Conservation (phyloP, 2,113 vertebrate genomes). For the Chloropsis cyanopogon region DNA sequence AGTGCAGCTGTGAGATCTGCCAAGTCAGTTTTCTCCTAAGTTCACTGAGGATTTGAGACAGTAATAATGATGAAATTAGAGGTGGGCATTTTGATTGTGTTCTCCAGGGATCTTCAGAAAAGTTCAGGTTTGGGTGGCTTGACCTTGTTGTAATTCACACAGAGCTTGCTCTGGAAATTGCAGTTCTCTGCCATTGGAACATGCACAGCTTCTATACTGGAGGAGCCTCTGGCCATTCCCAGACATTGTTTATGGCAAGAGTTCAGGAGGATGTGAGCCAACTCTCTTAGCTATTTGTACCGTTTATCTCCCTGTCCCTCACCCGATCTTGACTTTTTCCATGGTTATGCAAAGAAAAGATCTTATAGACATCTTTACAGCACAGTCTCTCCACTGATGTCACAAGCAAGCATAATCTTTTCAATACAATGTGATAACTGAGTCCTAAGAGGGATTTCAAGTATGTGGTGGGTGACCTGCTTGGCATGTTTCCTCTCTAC, state of each 20-base stretch:
- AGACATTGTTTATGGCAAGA: constrained; percentile 48
- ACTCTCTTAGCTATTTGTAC: constrained; percentile 22
- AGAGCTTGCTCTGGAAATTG: constrained; percentile 14
- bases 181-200: constrained; percentile 39
- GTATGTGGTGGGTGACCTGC: not conserved
- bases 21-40: not conserved
- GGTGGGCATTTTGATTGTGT: not conserved
- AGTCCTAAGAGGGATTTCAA: not conserved
- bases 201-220: not conserved
- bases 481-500: not conserved
- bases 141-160: not conserved
- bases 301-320: constrained; percentile 28
- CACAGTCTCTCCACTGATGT: not conserved
- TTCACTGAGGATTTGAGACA: not conserved
- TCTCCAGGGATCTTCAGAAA: not conserved
- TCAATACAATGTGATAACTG: not conserved
- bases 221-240: constrained; percentile 48
- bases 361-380: not conserved
- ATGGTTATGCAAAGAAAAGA: not conserved
- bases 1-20: not conserved
- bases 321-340: not conserved
- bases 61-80: not conserved
- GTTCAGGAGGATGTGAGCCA: constrained; percentile 56
- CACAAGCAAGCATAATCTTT: not conserved
- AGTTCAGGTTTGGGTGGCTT: not conserved